A percentile compares a stretch with the other conserved stretches of the same genome.
Conservation (phyloP, 2,797 vertebrate genomes). For the Menidia menidia region DNA sequence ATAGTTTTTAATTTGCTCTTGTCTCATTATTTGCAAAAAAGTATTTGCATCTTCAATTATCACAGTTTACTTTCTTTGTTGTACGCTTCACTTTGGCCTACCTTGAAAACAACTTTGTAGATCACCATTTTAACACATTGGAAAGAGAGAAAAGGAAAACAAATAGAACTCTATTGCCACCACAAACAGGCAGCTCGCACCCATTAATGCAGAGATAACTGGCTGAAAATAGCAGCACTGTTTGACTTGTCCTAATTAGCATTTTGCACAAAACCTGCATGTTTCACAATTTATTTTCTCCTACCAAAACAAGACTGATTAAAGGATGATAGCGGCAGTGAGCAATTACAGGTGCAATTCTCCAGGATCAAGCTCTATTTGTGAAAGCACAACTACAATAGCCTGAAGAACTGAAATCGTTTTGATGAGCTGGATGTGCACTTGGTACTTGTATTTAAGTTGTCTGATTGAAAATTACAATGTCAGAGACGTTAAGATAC, state of each 20-base stretch:
- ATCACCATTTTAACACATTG: background rate
- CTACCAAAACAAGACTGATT: background rate
- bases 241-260: conserved; percentile 10
- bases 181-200: background rate
- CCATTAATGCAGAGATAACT: background rate
- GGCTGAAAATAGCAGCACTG: background rate
- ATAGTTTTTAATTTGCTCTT: background rate
- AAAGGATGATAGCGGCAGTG: too few species aligned
- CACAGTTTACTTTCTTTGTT: background rate
- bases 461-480: conserved; percentile 4
- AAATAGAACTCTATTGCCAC: background rate
- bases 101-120: background rate
- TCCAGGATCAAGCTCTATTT: background rate
- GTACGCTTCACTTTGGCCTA: background rate
- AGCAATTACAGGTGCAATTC: background rate
- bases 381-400: background rate
- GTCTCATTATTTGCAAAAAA: background rate
- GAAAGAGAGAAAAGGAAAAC: too few species aligned
- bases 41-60: background rate
- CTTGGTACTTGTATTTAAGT: conserved; percentile 4
- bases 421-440: background rate
- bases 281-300: background rate
- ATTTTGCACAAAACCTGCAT: background rate
- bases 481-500: conserved; percentile 20
- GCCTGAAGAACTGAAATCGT: background rate